phyloP scores from a whole-genome alignment of 2,888 invertebrate species.

The Rhorus exstirpatorius region DNA sequence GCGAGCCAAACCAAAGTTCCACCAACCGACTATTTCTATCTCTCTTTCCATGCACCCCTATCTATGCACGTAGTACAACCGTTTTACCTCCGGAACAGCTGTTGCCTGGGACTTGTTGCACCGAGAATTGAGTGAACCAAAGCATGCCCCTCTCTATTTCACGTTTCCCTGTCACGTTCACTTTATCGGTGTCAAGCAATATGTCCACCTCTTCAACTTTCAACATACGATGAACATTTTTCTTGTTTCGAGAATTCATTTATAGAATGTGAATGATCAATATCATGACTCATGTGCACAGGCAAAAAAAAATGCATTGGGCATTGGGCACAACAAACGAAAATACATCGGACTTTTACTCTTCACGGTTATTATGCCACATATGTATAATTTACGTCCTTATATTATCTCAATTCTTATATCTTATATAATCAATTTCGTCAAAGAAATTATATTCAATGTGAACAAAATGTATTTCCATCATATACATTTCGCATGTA shows the following conservation, averaged over 20 bases:
- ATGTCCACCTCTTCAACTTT: neutral
- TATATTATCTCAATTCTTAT: no score
- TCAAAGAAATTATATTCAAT: no score
- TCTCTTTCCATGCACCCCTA: conserved; percentile 18
- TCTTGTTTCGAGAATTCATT: neutral
- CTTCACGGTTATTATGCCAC: no score
- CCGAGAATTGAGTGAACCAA: conserved; percentile 59
- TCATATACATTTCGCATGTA: no score
- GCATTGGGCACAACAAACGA: no score
- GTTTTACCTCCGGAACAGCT: conserved; percentile 78
- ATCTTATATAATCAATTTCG: no score
- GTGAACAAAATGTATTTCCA: no score
- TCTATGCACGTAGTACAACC: conserved; percentile 63
- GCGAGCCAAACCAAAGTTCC: conserved; percentile 73
- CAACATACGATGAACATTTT: neutral
- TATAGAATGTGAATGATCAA: no score
- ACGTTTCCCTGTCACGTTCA: conserved; percentile 26
- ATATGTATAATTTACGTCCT: no score
- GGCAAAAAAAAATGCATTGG: no score
- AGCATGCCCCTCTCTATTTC: conserved; percentile 24
- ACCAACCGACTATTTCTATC: conserved; percentile 27
- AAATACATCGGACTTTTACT: no score
- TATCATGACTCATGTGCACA: no score
- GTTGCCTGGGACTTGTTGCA: conserved; percentile 82
- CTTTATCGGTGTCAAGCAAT: neutral